Evolutionary conservation across 2,113 vertebrate genomes (phyloP), one percentile per base, ranked within the genome.

Genomic region (Burhinus oedicnemus): DNA sequence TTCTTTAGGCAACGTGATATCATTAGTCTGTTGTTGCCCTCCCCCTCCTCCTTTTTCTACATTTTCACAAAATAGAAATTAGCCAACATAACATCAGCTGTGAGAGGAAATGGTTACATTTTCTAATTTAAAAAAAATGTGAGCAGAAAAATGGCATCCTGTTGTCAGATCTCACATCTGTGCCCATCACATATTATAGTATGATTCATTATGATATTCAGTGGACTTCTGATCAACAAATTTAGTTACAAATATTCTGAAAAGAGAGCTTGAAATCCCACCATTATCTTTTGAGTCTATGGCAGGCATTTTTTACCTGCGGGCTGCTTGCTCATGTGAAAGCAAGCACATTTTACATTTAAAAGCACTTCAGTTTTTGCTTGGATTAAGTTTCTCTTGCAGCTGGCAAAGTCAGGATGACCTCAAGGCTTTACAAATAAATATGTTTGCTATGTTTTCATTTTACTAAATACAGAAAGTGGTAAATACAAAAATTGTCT

Each of bases 291-390:
- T 90, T 64, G 87, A 97, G 86, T 94, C 62, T 5, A 3, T 65
- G 61, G 87, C 51, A 91, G 94, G 62, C 90, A 77, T 62, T 94
- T 90, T 93, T 93, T 89, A 89, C 87, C 96, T 96, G 40, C 45
- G 5, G 97, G 97, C 96, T 97, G 94, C 87, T 95, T 97, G 83
- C 66, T 97, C 95, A 97, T 96, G 95, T 97, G 96, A 97, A 97
- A 96, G 79, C 44, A 49, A 97, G 65, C 89, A 92, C 92, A 96
- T 98, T 97, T 98, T 95, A 92, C 92, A 95, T 98, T 97, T 97
- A 97, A 96, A 97, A 98, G 93, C 93, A 95, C 79, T 97, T 96
- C 81, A 96, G 90, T 75, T 96, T 97, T 96, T 97, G 94, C 96
- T 95, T 97, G 93, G 87, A 95, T 96, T 96, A 95, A 94, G 70